These are phyloP conservation scores for Phalacrocorax brasilianus DNA, from an alignment of 2,113 vertebrate genomes.

Conservation along the genomic window DNA sequence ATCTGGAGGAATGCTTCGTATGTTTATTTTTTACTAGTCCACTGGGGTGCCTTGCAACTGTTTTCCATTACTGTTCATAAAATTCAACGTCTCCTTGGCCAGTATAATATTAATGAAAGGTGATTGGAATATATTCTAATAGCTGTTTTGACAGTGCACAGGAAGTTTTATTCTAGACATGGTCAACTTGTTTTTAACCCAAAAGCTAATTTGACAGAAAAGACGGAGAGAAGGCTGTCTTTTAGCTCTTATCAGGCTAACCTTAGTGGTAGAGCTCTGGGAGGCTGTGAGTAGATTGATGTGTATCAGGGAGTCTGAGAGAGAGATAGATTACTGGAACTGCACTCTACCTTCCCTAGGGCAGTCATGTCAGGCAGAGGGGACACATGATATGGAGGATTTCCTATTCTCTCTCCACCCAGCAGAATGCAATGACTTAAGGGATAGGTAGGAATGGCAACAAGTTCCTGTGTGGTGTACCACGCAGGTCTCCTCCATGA, in stretches of 20 bases:
- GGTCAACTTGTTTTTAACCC: not conserved
- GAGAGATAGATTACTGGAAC: not conserved
- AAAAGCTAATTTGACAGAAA: not conserved
- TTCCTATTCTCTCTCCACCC: not conserved
- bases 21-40: conserved; percentile 9
- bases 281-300: not conserved
- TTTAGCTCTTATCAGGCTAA: not conserved
- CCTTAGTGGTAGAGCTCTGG: not conserved
- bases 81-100: not conserved
- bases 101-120: conserved; percentile 10
- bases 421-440: not conserved
- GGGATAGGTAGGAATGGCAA: not conserved
- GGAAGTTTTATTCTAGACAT: not conserved
- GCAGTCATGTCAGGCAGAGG: not conserved
- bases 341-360: not conserved
- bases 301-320: not conserved
- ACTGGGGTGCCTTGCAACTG: not conserved
- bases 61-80: not conserved
- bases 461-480: not conserved
- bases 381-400: not conserved
- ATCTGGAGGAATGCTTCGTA: not conserved
- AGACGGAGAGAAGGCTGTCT: not conserved
- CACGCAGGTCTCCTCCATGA: not conserved
- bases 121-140: not conserved
- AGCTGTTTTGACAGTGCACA: not conserved